A percentile compares a stretch with the other conserved stretches of the same genome.
Conservation (phyloP, 2,113 vertebrate genomes). For the Noturus placidus region DNA sequence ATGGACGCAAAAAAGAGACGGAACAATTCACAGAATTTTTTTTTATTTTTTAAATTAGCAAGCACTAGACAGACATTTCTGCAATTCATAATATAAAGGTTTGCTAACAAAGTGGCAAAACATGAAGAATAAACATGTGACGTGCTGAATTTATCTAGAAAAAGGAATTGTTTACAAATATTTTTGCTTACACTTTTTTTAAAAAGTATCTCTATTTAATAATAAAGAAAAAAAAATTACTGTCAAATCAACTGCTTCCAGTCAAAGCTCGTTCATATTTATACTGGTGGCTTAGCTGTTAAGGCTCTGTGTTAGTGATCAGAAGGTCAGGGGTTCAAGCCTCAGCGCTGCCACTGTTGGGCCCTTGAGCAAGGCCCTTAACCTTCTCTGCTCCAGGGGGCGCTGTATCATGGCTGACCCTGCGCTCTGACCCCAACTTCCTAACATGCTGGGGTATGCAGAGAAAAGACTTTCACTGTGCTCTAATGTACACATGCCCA, state of each 20-base stretch:
- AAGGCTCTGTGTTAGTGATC: no score
- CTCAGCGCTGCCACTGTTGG: no score
- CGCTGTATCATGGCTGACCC: no score
- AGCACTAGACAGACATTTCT: neutral
- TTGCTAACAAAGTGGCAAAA: neutral
- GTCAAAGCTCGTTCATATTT: no score
- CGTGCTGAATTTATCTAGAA: neutral
- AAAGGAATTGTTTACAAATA: neutral
- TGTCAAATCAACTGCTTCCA: neutral
- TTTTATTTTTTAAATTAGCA: neutral
- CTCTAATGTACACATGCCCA: no score
- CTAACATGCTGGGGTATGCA: no score
- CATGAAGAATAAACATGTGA: neutral
- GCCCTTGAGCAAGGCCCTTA: no score
- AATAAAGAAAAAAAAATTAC: neutral
- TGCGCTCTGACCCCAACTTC: no score
- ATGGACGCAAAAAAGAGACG: neutral
- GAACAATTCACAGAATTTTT: neutral
- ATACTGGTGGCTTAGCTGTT: no score
- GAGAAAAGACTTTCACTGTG: no score
- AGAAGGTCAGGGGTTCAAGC: no score
- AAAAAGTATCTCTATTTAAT: neutral
- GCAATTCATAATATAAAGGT: neutral
- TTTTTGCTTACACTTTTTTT: neutral
- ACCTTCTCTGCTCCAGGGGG: no score